Base-by-base conservation (phyloP, 1,140 invertebrate species). In the Hesperophylax magnus region DNA sequence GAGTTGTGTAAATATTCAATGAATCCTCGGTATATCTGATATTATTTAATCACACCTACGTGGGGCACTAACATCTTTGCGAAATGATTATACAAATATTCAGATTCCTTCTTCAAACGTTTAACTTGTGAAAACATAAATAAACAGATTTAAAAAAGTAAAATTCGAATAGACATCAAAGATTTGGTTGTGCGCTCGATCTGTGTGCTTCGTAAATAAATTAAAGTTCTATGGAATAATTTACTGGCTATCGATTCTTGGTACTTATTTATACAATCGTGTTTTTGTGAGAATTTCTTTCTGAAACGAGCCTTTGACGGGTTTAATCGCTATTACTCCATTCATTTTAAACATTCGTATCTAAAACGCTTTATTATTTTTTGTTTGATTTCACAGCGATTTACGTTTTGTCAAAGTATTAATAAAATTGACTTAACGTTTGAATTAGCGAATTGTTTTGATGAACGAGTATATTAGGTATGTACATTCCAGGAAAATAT, bases 11-110 rank as follows among this genome's bases (percentile, higher is more conserved):
- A 72, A 72, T 72, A 72, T 72, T 54, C 47, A n/a, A 54, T 17
- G 69, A 72, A 39, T 72, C 69, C 39, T 11, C 34, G 4, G 17
- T 11, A 71, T 20, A 61, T 9, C 39, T 47, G 39, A 39, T 53
- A 18, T 71, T 47, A 67, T 67, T 67, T 27, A 67, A 67, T 34
- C 63, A 67, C 63, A 67, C 63, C 63, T 67, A 67, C 63, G 63
- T n/a, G 7, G 17, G 7, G 17, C 63, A 34, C 31, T 27, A 67
- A 67, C 27, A 67, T 67, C 31, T 27, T 67, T 67, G 63, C 63
- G 11, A 67, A 67, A 67, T 67, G 2, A 67, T 67, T 67, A 67
- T 27, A 67, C 31, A 67, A 67, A 34, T 15, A 67, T 34, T n/a
- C 22, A 15, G 24, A 67, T 67, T 67, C 17, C 63, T 22, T n/a